phyloP scores from a whole-genome alignment of 2,113 vertebrate species.

The Thunnus maccoyii region DNA sequence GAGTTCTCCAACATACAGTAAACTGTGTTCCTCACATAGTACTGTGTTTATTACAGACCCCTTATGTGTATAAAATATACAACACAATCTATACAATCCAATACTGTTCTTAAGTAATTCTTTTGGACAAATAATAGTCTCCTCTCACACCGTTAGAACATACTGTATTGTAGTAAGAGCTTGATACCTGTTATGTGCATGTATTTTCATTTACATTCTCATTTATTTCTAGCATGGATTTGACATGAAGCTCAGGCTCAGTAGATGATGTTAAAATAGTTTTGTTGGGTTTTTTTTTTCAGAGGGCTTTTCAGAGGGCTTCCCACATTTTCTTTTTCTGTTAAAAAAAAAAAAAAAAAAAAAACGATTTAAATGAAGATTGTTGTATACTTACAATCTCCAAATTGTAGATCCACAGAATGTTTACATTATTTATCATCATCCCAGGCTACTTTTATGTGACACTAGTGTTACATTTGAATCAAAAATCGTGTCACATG shows the following conservation, averaged over 20 bases:
- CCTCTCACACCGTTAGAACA: neutral
- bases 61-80: constrained; percentile 7
- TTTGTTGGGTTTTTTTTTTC: neutral
- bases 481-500: neutral
- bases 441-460: neutral
- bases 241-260: too few relatives aligned
- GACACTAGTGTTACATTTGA: neutral
- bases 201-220: neutral
- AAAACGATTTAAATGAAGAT: too few relatives aligned
- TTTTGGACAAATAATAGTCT: constrained; percentile 12
- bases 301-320: neutral
- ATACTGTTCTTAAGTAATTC: neutral
- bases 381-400: too few relatives aligned
- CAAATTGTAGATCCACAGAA: neutral
- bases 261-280: too few relatives aligned
- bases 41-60: neutral
- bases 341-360: too few relatives aligned
- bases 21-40: neutral
- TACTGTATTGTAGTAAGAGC: neutral
- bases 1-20: neutral
- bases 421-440: neutral
- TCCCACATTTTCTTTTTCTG: neutral
- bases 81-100: neutral
- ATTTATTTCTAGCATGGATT: neutral
- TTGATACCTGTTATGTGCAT: neutral